These are phyloP conservation scores for Ceraclea dissimilis DNA, from an alignment of 2,888 invertebrate genomes.

Conservation along the genomic window DNA sequence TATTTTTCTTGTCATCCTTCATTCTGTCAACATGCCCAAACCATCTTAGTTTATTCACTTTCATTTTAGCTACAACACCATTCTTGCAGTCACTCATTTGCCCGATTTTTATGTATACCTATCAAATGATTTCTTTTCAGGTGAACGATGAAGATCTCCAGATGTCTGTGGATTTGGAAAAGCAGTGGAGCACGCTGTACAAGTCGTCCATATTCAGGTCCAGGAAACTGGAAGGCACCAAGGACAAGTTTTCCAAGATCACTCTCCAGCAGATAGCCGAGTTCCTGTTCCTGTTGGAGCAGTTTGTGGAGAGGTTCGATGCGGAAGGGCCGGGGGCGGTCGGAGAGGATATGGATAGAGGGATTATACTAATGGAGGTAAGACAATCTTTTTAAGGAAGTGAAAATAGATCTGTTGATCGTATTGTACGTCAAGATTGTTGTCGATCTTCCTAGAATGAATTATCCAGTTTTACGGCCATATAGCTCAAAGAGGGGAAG, in stretches of 20 bases:
- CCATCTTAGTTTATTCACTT: no score
- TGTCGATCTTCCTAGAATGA: not conserved
- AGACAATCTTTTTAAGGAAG: not conserved
- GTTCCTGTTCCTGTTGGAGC: conserved; percentile 53
- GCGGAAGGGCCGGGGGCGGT: conserved; percentile 73
- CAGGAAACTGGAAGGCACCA: conserved; percentile 68
- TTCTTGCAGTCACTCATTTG: no score
- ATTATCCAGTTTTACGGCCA: not conserved
- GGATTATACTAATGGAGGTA: conserved; percentile 62
- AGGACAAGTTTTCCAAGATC: conserved; percentile 76
- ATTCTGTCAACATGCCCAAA: no score
- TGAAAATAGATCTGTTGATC: no score
- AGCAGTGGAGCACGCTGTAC: conserved; percentile 63
- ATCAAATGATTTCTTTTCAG: conserved; percentile 28
- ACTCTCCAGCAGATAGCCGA: conserved; percentile 67
- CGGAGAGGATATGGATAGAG: conserved; percentile 68
- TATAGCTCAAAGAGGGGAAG: no score
- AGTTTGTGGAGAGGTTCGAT: conserved; percentile 68
- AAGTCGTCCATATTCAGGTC: conserved; percentile 61
- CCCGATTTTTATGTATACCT: no score
- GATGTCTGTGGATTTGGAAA: conserved; percentile 53
- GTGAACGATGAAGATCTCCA: conserved; percentile 48
- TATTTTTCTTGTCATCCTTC: no score
- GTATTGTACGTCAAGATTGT: not conserved
- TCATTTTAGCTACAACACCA: no score